Evolutionary conservation across 2,888 invertebrate genomes (phyloP).

Genomic region (Hypomecis punctinalis): DNA sequence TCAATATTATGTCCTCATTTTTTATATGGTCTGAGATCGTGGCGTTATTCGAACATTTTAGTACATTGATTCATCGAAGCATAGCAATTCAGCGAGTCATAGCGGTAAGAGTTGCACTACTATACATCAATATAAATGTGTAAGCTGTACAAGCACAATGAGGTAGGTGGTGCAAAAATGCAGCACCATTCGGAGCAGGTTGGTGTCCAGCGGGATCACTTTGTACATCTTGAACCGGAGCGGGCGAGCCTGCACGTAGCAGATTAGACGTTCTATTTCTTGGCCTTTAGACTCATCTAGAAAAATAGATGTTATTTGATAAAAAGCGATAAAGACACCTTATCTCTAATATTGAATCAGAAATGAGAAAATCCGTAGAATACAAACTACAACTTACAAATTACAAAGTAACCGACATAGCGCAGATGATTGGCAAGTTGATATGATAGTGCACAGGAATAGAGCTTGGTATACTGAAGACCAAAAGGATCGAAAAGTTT

Average conservation of each 20-base stretch:
- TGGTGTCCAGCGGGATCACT: conserved; percentile 1
- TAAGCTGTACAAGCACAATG: conserved; percentile 7
- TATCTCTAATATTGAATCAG: background rate
- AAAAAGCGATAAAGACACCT: background rate
- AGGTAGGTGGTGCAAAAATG: conserved; percentile 6
- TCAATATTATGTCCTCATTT: no score
- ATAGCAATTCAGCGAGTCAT: no score
- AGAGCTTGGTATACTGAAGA: no score
- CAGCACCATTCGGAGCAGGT: background rate
- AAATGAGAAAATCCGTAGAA: background rate
- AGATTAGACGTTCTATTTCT: background rate
- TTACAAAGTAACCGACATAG: no score
- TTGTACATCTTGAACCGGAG: background rate
- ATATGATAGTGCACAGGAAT: no score
- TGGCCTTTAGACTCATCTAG: background rate
- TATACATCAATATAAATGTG: background rate
- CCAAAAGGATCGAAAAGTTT: no score
- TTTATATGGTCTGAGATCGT: no score
- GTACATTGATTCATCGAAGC: no score
- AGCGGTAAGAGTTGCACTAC: no score
- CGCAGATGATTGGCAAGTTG: no score
- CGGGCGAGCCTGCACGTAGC: background rate
- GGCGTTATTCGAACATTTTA: no score
- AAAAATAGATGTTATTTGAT: background rate
- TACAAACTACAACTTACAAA: no score